A percentile compares a stretch with the other conserved stretches of the same genome.
phyloP scores from a whole-genome alignment of 2,113 vertebrate genomes.

The Chinchilla lanigera region DNA sequence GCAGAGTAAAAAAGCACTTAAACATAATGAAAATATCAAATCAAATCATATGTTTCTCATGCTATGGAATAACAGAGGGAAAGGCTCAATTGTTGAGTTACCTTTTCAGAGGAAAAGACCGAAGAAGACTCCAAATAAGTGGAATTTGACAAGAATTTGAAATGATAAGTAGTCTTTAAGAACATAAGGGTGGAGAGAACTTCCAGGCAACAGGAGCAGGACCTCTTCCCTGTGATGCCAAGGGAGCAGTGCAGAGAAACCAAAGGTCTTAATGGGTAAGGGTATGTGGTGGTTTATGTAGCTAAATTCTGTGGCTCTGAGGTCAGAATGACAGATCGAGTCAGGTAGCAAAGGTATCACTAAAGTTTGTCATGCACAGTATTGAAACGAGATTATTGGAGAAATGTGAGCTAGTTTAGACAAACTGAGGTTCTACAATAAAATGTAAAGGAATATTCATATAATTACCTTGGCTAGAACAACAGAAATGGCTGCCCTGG shows the following conservation, averaged over 20 bases:
- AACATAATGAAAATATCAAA: neutral
- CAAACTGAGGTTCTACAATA: neutral
- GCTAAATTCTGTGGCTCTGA: too few species aligned
- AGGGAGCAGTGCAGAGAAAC: too few species aligned
- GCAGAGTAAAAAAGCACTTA: neutral
- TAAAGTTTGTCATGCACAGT: neutral
- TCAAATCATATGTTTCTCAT: neutral
- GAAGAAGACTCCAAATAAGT: neutral
- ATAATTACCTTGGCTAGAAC: neutral
- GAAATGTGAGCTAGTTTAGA: neutral
- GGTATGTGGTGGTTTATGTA: fast-evolving
- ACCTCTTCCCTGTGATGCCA: neutral
- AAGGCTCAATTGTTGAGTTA: neutral
- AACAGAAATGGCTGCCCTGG: neutral
- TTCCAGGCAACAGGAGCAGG: neutral
- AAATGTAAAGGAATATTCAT: neutral
- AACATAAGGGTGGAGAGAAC: neutral
- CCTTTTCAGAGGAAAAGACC: neutral
- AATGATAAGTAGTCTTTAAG: neutral
- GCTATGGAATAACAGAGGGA: neutral
- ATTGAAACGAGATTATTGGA: neutral
- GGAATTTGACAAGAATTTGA: neutral
- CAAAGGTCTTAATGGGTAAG: neutral
- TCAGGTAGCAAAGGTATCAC: neutral
- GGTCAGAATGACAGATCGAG: neutral